Evolutionary conservation across 2,888 invertebrate species (phyloP).

Genomic region (Spodoptera littoralis): DNA sequence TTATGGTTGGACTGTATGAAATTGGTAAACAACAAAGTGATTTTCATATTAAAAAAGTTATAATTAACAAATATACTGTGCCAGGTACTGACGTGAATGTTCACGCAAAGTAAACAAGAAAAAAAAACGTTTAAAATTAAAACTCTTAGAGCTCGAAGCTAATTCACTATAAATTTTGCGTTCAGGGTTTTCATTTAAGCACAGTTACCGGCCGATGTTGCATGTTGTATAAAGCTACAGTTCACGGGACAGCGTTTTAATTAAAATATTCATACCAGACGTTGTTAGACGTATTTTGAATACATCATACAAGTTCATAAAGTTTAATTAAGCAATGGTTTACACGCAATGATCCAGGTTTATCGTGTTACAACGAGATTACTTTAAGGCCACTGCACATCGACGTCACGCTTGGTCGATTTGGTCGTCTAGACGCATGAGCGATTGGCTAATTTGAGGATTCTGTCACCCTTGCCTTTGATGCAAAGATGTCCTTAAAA

Average conservation of each 20-base stretch:
- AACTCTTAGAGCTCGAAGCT: not conserved
- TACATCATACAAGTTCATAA: conserved; percentile 33
- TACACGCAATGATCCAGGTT: conserved; percentile 48
- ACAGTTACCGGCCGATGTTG: not conserved
- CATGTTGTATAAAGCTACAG: conserved; percentile 29
- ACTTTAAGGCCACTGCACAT: conserved; percentile 27
- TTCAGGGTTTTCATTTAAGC: conserved; percentile 19
- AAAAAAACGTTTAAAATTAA: not conserved
- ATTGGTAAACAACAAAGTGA: too few species aligned
- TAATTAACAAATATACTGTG: too few species aligned
- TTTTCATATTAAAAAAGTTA: too few species aligned
- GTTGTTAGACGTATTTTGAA: conserved; percentile 37
- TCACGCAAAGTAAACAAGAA: too few species aligned
- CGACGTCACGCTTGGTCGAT: conserved; percentile 20
- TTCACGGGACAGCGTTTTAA: conserved; percentile 29
- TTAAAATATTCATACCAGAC: conserved; percentile 33
- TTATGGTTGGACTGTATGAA: too few species aligned
- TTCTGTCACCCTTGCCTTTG: conserved; percentile 9
- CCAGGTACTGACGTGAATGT: too few species aligned
- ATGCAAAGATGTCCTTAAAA: not conserved
- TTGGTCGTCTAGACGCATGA: conserved; percentile 28
- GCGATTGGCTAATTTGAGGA: conserved; percentile 18
- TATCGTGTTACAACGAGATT: conserved; percentile 43
- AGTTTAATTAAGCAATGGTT: conserved; percentile 53
- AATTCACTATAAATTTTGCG: conserved; percentile 1